Evolutionary conservation across 2,888 invertebrate genomes (phyloP), one percentile per base, ranked within the genome.

Genomic region (Hirtodrosophila alboralis): DNA sequence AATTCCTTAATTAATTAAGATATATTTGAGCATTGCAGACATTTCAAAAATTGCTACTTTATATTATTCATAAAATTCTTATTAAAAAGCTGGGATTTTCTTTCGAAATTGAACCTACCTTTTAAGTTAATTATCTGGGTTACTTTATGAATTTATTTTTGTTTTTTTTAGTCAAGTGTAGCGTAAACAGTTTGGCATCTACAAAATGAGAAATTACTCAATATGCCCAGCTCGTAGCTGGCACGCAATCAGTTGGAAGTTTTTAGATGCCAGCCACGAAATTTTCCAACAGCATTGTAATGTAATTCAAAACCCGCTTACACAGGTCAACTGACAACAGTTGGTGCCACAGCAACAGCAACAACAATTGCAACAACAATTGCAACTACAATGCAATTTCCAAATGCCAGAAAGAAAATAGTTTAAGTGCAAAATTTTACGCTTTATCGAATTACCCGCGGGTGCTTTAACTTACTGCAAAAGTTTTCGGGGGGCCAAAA

Each of bases 361-460:
- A 49, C 48, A 68, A 47, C 44, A 38, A 33, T 21, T 4, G 6
- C 18, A 43, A 38, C 23, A 23, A 8, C 64, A 49, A 63, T 33
- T 49, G 69, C 75, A 59, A 66, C 59, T 59, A 65, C 62, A 70
- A 54, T 61, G 53, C 73, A 72, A 77, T 75, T 76, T 59, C 58
- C 61, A 75, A 83, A 78, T 65, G 64, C 67, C 65, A 63, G 62
- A 30, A 65, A 69, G 80, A 84, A 84, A 86, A 83, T 84, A 86
- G 85, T 81, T 88, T 81, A 84, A 87, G 88, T 87, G 88, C 78
- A 88, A 85, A 88, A 87, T 88, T 85, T 86, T 87, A 88, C 88
- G 88, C 87, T 88, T 88, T 88, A 88, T 88, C 88, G 87, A 88
- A 88, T 88, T 88, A 88, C 88, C 88, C 87, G 84, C 84, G 87